Percentiles rank a stretch among this genome's conserved stretches.
These are phyloP conservation scores for Entomobrya multifasciata DNA, from an alignment of 2,888 invertebrate species.

Conservation along the genomic window DNA sequence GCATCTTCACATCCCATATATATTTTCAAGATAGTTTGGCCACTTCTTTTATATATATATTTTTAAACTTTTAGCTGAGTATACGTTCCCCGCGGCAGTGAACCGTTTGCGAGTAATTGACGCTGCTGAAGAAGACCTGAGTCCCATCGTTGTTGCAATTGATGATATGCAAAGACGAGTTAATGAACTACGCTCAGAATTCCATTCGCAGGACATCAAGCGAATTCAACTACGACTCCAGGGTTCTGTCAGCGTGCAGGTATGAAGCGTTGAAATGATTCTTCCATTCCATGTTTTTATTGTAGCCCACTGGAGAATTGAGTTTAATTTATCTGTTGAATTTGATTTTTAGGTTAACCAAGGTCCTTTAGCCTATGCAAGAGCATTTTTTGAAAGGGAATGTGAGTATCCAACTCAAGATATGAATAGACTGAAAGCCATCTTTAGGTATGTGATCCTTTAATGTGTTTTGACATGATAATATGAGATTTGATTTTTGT, in stretches of 20 bases:
- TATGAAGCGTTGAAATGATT: conserved; percentile 45
- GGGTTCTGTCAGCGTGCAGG: conserved; percentile 79
- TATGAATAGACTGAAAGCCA: conserved; percentile 77
- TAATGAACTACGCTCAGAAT: conserved; percentile 77
- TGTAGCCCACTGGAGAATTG: too few relatives aligned
- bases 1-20: background rate
- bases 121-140: conserved; percentile 78
- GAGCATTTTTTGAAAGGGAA: conserved; percentile 79
- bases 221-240: conserved; percentile 79
- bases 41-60: background rate
- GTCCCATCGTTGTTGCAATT: conserved; percentile 79
- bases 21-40: too few relatives aligned
- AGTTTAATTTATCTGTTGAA: too few relatives aligned
- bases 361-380: conserved; percentile 79
- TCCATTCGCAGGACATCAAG: conserved; percentile 79
- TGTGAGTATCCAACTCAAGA: conserved; percentile 78
- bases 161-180: conserved; percentile 80
- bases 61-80: conserved; percentile 75
- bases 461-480: too few relatives aligned
- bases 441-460: conserved; percentile 78
- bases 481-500: background rate
- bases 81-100: conserved; percentile 79
- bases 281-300: too few relatives aligned
- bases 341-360: conserved; percentile 78
- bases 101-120: conserved; percentile 76